Base-by-base conservation (phyloP, 2,797 vertebrate species). In the Ciconia nigra region DNA sequence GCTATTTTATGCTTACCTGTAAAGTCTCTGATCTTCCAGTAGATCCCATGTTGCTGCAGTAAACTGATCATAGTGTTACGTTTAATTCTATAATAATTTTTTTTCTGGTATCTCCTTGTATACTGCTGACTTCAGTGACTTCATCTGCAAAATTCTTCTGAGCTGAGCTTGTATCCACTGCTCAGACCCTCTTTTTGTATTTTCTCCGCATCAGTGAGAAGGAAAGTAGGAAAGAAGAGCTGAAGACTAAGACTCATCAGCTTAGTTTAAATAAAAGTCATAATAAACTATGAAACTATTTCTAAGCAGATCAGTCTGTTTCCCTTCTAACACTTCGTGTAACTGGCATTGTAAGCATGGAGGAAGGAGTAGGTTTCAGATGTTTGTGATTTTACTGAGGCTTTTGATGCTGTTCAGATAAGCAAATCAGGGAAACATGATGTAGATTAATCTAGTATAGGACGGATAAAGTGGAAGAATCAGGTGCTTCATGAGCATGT, bases 61-160 rank as follows among this genome's bases (percentile, higher is more conserved):
- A 39, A 89, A 59, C 12, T 26, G 15, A 26, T 26, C 17, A 24
- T 29, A 26, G 7, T 31, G 12, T 29, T 35, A 49, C 1, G 6
- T 62, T 82, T 73, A 86, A 79, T 91, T 52, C 26, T 62, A 11
- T 25, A 33, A 35, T 65, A 2, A 5, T 42, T 8, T 19, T 57
- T 76, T 86, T 21, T 1, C 42, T 55, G 11, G 6, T 61, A 44
- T 80, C 24, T 77, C 16, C 33, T 49, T 81, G 37, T 44, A 54
- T 63, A 22, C 39, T 90, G 10, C 51, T 87, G 37, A 72, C 16
- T 88, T 90, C 35, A 59, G 39, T 22, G 65, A 66, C 71, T 86
- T 91, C 19, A 61, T 62, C 66, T 69, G 33, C 39, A 92, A 67
- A 88, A 65, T 57, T 86, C 28, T 88, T 72, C 85, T 83, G 25